A percentile compares a stretch with the other conserved stretches of the same genome.
These are phyloP conservation scores for Rana temporaria DNA, from an alignment of 2,113 vertebrate genomes.

Conservation along the genomic window DNA sequence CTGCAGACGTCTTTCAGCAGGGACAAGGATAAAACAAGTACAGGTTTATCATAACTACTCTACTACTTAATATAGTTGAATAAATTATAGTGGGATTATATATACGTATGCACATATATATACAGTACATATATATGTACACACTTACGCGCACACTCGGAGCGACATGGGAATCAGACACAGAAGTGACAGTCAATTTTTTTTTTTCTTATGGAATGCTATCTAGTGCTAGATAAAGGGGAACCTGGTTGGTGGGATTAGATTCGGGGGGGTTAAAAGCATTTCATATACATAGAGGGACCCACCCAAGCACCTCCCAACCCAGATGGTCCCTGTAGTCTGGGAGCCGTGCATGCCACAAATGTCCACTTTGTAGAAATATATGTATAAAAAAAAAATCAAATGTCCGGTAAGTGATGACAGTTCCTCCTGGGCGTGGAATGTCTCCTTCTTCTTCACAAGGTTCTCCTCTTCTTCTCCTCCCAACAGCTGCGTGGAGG, in stretches of 20 bases:
- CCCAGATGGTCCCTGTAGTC: background rate
- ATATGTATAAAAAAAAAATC: slow-evolving; percentile 59
- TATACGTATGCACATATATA: slow-evolving; percentile 68
- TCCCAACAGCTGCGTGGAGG: background rate
- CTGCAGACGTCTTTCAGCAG: slow-evolving; percentile 26
- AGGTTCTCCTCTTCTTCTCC: background rate
- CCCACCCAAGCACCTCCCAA: slow-evolving; percentile 10
- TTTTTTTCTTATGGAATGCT: slow-evolving; percentile 65
- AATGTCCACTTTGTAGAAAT: slow-evolving; percentile 51
- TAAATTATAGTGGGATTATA: slow-evolving; percentile 99
- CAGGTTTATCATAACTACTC: slow-evolving; percentile 92
- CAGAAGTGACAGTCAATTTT: slow-evolving; percentile 76
- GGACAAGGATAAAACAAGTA: slow-evolving; percentile 83
- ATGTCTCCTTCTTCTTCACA: background rate
- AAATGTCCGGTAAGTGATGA: slow-evolving; percentile 9
- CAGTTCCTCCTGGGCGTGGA: background rate
- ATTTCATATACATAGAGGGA: slow-evolving; percentile 72
- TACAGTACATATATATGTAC: slow-evolving; percentile 55
- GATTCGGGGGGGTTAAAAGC: slow-evolving; percentile 78
- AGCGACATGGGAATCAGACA: slow-evolving; percentile 83
- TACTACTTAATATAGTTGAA: slow-evolving; percentile 99
- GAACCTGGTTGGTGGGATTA: slow-evolving; percentile 73
- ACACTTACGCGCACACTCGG: slow-evolving; percentile 60
- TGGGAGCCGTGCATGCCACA: background rate
- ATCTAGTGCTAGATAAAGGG: slow-evolving; percentile 73